phyloP scores from a whole-genome alignment of 1,140 invertebrate species.

The Solen grandis region DNA sequence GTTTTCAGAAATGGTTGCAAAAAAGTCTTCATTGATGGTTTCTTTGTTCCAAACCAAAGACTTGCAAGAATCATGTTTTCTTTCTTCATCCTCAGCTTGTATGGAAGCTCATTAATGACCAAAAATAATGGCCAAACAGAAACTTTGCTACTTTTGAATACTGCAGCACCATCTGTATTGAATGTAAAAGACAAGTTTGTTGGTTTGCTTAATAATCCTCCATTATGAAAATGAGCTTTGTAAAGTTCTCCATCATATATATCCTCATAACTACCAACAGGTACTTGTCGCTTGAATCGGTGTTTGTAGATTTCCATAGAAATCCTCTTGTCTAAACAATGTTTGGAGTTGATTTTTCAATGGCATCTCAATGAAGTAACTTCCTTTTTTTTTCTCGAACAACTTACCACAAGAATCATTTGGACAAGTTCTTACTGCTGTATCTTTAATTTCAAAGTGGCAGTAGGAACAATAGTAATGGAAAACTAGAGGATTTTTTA shows the following conservation, averaged over 20 bases:
- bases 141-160: conserved; percentile 52
- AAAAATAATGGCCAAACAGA: conserved; percentile 49
- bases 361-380: conserved; percentile 18
- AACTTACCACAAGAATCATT: background rate
- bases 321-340: background rate
- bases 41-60: too few relatives aligned
- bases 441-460: background rate
- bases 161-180: too few relatives aligned
- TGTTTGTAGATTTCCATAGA: background rate
- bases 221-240: conserved; percentile 32
- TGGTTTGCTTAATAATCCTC: conserved; percentile 88
- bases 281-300: background rate
- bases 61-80: conserved; percentile 51
- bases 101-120: conserved; percentile 46
- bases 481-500: background rate
- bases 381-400: background rate
- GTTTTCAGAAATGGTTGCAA: conserved; percentile 42
- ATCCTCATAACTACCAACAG: background rate
- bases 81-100: conserved; percentile 28
- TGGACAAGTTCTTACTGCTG: background rate
- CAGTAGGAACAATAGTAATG: background rate
- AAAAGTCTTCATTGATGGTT: conserved; percentile 53
- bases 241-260: conserved; percentile 40
- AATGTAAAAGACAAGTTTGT: too few relatives aligned
- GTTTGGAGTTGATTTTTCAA: too few relatives aligned